A percentile compares a stretch with the other conserved stretches of the same genome.
These are phyloP conservation scores for Danaus melanippus DNA, from an alignment of 1,140 invertebrate species.

Conservation along the genomic window DNA sequence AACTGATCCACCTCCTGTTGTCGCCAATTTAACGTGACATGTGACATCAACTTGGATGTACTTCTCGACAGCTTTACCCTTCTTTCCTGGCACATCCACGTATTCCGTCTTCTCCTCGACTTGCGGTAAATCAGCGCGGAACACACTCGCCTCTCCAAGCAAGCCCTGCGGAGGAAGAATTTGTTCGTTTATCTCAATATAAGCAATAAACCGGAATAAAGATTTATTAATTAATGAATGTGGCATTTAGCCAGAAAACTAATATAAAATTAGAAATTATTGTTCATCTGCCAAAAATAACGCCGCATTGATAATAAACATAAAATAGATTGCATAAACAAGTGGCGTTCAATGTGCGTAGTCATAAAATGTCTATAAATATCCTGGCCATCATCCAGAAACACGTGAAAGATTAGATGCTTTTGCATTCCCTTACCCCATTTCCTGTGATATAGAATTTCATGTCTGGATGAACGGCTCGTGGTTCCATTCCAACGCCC, in stretches of 20 bases:
- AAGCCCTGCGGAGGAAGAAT: constrained; percentile 49
- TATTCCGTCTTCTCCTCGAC: constrained; percentile 75
- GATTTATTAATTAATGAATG: background rate
- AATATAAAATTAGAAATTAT: constrained; percentile 29
- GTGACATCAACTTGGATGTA: constrained; percentile 77
- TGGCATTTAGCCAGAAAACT: constrained; percentile 7
- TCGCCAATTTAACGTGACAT: constrained; percentile 75
- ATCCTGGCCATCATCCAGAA: constrained; percentile 7
- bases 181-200: background rate
- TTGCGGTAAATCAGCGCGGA: constrained; percentile 76
- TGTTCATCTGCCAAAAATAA: constrained; percentile 26
- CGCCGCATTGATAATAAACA: constrained; percentile 1
- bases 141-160: constrained; percentile 76
- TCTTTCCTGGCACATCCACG: constrained; percentile 66
- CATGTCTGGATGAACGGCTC: constrained; percentile 77
- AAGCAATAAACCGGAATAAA: background rate
- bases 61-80: constrained; percentile 73
- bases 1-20: constrained; percentile 71
- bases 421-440: constrained; percentile 50
- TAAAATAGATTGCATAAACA: constrained; percentile 6
- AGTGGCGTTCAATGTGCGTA: background rate
- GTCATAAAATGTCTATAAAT: constrained; percentile 6
- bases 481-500: constrained; percentile 79
- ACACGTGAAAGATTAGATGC: constrained; percentile 10
- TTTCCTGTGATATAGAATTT: constrained; percentile 75